Evolutionary conservation across 2,888 invertebrate genomes (phyloP), one percentile per base, ranked within the genome.

Genomic region (Agrochola lota): DNA sequence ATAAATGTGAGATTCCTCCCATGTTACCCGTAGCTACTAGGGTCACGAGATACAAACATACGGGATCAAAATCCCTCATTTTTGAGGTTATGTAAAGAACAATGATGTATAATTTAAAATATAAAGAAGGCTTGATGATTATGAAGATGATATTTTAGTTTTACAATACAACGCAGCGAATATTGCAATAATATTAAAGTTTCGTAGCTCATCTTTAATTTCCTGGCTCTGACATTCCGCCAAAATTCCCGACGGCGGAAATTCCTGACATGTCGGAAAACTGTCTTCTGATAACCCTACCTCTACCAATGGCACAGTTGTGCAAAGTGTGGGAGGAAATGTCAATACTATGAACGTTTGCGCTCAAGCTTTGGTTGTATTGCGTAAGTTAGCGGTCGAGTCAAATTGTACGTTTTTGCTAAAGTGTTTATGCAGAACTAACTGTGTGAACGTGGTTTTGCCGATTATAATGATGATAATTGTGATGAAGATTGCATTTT

Each of bases 281-380:
- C 52, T n/a, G 43, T 26, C n/a, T 52, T 46, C 57, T 68, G 52
- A 35, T 57, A 81, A 67, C 62, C 40, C 55, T 78, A 35, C 17
- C 49, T 15, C 20, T 60, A 64, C 26, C 26, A 23, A 55, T 46
- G 20, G 57, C 67, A 74, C 78, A 49, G 66, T 72, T 78, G 71
- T 66, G 74, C 52, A 49, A 71, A 55, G n/a, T 43, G 72, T 83
- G 17, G 64, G 71, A 71, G 71, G 62, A 79, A 79, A 73, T 59
- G 64, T 73, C 71, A 71, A 79, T 75, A 85, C 23, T 63, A 63
- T n/a, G 52, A 85, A 66, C 57, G 71, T 70, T 73, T 78, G 67
- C 57, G 57, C 11, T 46, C 35, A 63, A 75, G 35, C 69, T 71
- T 59, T 20, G 59, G n/a, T 57, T n/a, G 62, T 63, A 69, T 78